Base-by-base conservation (phyloP, 2,113 vertebrate genomes). In the Toxotes jaculatrix region DNA sequence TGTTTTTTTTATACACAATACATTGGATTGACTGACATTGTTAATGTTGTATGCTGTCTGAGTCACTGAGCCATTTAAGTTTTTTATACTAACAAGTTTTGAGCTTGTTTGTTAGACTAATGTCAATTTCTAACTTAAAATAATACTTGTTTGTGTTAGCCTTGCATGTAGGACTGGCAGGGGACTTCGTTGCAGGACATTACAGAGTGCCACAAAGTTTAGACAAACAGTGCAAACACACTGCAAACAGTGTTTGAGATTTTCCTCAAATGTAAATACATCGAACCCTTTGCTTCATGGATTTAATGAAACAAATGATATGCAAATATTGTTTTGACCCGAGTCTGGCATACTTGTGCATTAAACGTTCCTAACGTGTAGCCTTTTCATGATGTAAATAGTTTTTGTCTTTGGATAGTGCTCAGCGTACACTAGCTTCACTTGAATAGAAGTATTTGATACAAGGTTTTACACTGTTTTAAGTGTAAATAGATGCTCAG, bases 401-500 rank as follows among this genome's bases (percentile, higher is more conserved):
- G 36, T 70, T 75, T 70, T 68, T 23, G 45, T 80, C 36, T 72
- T 64, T 68, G 72, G n/a, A 40, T 42, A 14, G 43, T 0, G 0
- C 31, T 85, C 47, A 27, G 34, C 49, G 60, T 80, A 76, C 57
- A 71, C 75, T 67, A 70, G 51, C 67, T 63, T 82, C 80, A 87
- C 40, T 83, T 61, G 42, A 85, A 73, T 72, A 45, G 59, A 83
- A 56, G 13, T 57, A 69, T 87, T 81, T 88, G 72, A 89, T 84
- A 76, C 68, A 67, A 74, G 62, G 68, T 79, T 70, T 86, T 90
- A 87, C 92, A 92, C 92, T 92, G 92, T 94, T 93, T 93, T 92
- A 93, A 90, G 92, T 94, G 92, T 93, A 81, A 85, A 51, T 49
- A 57, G 49, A 91, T 55, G 61, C 78, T 83, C 77, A 79, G 76